Evolutionary conservation across 2,113 vertebrate species (phyloP).

Genomic region (Athene cunicularia): DNA sequence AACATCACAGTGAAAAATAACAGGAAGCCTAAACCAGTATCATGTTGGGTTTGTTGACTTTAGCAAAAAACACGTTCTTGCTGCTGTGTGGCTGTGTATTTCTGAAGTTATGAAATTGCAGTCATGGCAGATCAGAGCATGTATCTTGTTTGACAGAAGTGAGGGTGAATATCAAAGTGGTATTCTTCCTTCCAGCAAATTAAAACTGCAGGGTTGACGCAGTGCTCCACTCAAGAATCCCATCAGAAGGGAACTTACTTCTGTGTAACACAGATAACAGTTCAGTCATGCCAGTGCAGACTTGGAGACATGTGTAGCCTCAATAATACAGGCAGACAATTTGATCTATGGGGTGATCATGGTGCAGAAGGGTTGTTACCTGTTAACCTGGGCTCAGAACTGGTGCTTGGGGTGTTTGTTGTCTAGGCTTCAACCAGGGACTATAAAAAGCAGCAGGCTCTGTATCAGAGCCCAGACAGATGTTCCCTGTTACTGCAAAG

Average conservation of each 20-base stretch:
- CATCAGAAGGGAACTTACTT: slow-evolving; percentile 20
- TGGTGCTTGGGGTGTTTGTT: neutral
- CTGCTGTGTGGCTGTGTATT: neutral
- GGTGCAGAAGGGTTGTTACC: neutral
- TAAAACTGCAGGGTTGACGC: neutral
- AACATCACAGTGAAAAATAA: neutral
- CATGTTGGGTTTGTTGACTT: neutral
- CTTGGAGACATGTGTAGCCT: neutral
- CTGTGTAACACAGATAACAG: neutral
- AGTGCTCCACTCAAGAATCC: neutral
- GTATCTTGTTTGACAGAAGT: neutral
- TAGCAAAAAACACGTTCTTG: accelerated
- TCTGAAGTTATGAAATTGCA: neutral
- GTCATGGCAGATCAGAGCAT: neutral
- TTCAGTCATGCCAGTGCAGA: accelerated
- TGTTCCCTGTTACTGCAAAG: neutral
- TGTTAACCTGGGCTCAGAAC: neutral
- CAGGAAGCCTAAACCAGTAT: neutral
- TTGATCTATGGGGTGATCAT: neutral
- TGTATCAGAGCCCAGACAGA: neutral
- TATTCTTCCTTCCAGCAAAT: slow-evolving; percentile 14
- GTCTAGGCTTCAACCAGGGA: neutral
- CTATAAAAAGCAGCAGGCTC: neutral
- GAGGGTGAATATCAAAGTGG: slow-evolving; percentile 13
- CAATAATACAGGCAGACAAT: neutral